Evolutionary conservation across 2,888 invertebrate species (phyloP).

Genomic region (Agrochola litura): DNA sequence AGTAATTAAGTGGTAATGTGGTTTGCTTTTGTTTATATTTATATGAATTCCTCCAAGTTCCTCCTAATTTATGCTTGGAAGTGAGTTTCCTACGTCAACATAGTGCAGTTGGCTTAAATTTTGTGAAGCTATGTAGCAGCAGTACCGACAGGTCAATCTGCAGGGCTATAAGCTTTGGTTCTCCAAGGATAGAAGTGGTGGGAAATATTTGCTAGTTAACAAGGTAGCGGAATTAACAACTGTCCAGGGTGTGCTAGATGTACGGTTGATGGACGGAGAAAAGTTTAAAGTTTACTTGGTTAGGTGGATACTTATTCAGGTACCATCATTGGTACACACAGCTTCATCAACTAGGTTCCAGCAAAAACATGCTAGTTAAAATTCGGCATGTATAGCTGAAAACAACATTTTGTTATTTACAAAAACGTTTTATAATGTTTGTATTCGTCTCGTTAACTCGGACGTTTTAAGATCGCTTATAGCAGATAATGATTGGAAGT

Average conservation of each 20-base stretch:
- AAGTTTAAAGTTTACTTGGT: no score
- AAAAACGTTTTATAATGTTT: background rate
- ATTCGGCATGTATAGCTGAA: background rate
- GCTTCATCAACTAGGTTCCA: background rate
- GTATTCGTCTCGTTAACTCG: background rate
- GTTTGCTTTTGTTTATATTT: no score
- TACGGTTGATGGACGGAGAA: background rate
- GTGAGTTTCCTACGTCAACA: background rate
- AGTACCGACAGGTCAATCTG: background rate
- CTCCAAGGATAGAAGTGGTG: no score
- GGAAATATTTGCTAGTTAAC: background rate
- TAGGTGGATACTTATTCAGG: background rate
- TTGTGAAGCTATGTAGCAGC: background rate
- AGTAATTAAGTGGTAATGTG: no score
- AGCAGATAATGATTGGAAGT: background rate
- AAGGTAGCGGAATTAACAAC: no score
- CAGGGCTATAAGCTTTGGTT: background rate
- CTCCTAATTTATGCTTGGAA: background rate
- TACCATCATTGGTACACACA: background rate
- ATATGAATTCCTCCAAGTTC: background rate
- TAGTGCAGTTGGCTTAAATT: background rate
- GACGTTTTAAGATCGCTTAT: background rate
- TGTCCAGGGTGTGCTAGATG: background rate
- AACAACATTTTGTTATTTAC: background rate
- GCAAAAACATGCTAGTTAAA: background rate